Evolutionary conservation across 1,140 invertebrate genomes (phyloP), one percentile per base, ranked within the genome.

Genomic region (Drosophila sulfurigaster): DNA sequence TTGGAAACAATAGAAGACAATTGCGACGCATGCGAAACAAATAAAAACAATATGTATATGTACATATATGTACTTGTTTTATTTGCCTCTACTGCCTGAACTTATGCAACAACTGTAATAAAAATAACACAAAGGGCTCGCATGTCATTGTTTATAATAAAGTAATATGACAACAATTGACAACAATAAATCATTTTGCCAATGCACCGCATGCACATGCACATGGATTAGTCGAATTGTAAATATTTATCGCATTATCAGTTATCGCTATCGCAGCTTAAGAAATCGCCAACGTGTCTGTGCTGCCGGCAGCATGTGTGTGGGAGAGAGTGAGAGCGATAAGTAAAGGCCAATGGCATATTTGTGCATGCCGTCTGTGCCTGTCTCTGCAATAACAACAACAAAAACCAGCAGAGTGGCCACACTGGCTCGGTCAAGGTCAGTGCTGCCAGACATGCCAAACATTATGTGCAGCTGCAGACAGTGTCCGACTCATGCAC

Each of bases 351-450:
- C 69, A 78, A 63, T 64, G 58, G 13, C 54, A 65, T 60, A 69
- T 75, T 74, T 74, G 48, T 65, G 60, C 60, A 49, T 35, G 11
- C 41, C 20, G 20, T 25, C 20, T 25, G 20, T 25, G 20, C 20
- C 20, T 25, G 20, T 25, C 20, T 25, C 28, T 38, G 32, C 15
- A 48, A 54, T 8, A 60, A 46, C 41, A 13, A n/a, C 11, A 46
- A 8, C 11, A 13, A 48, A 8, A 3, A 13, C n/a, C 11, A 45
- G 10, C 43, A 60, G 15, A 38, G 8, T 38, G 8, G 35, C 35
- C 43, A 48, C 11, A 16, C 28, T 56, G 30, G 6, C 60, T 45
- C 56, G 60, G 54, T 57, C 76, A 78, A 78, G 76, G 76, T 78
- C 66, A 66, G 54, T 43, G 62, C 49, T 56, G 57, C 62, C 68